Evolutionary conservation across 2,888 invertebrate species (phyloP), one percentile per base, ranked within the genome.

Genomic region (Cerastoderma edule): DNA sequence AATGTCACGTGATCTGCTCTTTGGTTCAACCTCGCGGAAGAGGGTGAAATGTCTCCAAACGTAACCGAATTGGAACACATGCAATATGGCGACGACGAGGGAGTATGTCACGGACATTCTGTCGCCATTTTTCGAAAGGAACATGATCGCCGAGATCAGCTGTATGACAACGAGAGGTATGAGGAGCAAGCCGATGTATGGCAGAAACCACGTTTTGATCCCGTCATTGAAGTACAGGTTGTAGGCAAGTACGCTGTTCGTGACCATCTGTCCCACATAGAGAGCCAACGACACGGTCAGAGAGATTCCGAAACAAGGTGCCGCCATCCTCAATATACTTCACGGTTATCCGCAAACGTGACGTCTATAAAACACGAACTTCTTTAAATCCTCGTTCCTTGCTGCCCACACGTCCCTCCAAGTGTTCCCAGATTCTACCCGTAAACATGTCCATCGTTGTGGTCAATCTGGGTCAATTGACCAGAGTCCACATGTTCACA

Each of bases 1-100:
- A 1, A 95, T 94, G 94, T 97, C 97, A 88, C 96, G 95, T 90
- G 97, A 97, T 22, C 97, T 97, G 81, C 95, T 95, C 69, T 95
- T 93, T 83, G 97, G 93, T 89, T 97, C 96, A 5, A 97, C 96
- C 10, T 97, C 97, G 85, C 97, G 95, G 80, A 97, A 95, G 13
- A 97, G 94, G 78, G 96, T 95, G 72, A 97, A 96, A 92, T 97
- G 97, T 84, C 97, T 88, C 93, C 93, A 94, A 46, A 94, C 87
- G 72, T 94, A 93, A 24, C 94, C 94, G 73, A 93, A 91, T 69
- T 93, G 93, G 1, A 93, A 83, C 6, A 93, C 71, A 83, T 94
- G 94, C 63, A 93, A 85, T 24, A 92, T 83, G 46, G 94, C 96
- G 95, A 97, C 77, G 95, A 89, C 94, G 75, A 96, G 93, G 5